Base-by-base conservation (phyloP, 2,888 invertebrate genomes). In the Catonia carolina region DNA sequence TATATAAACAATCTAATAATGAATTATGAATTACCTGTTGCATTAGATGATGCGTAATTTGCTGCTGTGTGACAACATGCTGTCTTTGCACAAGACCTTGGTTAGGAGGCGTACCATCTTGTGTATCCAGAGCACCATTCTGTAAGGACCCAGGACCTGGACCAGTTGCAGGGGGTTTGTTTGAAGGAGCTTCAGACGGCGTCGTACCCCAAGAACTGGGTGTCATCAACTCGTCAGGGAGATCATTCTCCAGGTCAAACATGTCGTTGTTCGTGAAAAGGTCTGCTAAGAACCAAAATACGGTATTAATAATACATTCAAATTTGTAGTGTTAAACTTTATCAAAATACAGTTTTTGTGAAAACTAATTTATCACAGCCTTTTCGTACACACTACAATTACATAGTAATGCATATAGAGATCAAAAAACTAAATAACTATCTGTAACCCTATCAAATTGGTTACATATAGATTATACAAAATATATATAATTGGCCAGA, bases 181-280 rank as follows among this genome's bases (percentile, higher is more conserved):
- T 77, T 60, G 70, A 72, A 63, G 73, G 70, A 60, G 81, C 81
- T 70, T 86, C 86, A 33, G 74, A 71, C 22, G 65, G 64, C 27
- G 73, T 70, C 60, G 84, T 83, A 88, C 89, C 89, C 66, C 84
- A 82, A 42, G 71, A 69, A 64, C 83, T 80, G 57, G 84, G 82
- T 54, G 82, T 80, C 74, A 91, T 86, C 65, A 94, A 78, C 74
- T 93, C 93, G 76, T 93, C 92, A 45, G 93, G 93, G 67, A 94
- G 82, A 74, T 91, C 88, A 75, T 91, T 90, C 75, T 93, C 93
- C 74, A 93, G 80, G 76, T 89, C 89, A 73, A 88, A 86, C 82
- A 89, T 88, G 71, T 87, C 86, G 72, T 84, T 83, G 77, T 86
- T 88, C 65, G 88, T 85, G 73, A 86, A 83, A 73, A 86, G 83